phyloP scores from a whole-genome alignment of 2,113 vertebrate species.

The Pachycephala philippinensis region DNA sequence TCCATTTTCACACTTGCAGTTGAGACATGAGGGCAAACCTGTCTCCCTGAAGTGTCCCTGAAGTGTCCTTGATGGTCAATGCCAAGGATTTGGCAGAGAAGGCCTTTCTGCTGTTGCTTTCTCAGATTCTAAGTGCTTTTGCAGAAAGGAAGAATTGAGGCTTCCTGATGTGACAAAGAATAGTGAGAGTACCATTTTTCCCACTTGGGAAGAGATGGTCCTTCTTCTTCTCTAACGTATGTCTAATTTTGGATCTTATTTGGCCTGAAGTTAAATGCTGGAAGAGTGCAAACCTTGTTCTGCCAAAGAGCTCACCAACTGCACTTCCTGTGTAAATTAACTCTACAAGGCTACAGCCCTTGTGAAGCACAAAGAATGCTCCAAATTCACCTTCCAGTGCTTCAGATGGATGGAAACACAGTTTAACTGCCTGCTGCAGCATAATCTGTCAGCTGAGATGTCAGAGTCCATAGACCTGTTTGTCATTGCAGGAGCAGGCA shows the following conservation, averaged over 20 bases:
- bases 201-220: background rate
- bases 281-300: background rate
- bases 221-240: background rate
- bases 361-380: background rate
- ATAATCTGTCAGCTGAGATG: background rate
- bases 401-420: background rate
- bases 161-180: background rate
- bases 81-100: background rate
- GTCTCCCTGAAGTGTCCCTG: background rate
- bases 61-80: background rate
- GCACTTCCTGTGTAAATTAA: background rate
- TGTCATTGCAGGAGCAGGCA: constrained; percentile 28
- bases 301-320: background rate
- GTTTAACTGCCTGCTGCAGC: background rate
- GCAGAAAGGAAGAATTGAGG: background rate
- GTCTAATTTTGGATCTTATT: background rate
- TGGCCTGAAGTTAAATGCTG: background rate
- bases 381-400: background rate
- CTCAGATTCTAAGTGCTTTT: background rate
- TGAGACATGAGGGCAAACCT: background rate
- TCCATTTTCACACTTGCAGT: background rate
- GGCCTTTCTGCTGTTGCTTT: background rate
- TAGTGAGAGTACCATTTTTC: background rate
- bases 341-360: background rate
- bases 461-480: background rate